A percentile compares a stretch with the other conserved stretches of the same genome.
Evolutionary conservation across 2,888 invertebrate genomes (phyloP).

Genomic region (Caenorhabditis afra): DNA sequence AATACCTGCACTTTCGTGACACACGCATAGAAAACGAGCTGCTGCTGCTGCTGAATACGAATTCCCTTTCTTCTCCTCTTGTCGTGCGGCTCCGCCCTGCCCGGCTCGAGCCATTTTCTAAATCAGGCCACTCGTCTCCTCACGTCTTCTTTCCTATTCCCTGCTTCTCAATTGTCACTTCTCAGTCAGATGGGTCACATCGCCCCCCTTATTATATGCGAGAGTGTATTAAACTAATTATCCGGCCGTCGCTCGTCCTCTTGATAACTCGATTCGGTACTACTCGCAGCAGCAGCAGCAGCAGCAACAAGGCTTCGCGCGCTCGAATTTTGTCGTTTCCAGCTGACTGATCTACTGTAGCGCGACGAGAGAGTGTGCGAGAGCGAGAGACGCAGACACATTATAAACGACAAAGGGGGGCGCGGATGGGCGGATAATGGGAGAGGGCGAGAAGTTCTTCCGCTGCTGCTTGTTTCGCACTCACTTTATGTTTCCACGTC

Average conservation of each 20-base stretch:
- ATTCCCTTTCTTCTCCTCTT: background rate
- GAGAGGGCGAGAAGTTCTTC: background rate
- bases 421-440: slow-evolving; percentile 1
- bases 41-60: background rate
- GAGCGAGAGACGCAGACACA: slow-evolving; percentile 10
- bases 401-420: slow-evolving; percentile 2
- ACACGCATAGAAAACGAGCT: slow-evolving; percentile 6
- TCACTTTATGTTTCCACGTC: slow-evolving; percentile 10
- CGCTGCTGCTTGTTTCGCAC: background rate
- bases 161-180: background rate
- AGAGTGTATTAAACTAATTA: slow-evolving; percentile 40
- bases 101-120: background rate
- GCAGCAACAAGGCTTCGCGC: too few species aligned
- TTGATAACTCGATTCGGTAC: slow-evolving; percentile 14
- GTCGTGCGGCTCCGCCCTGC: background rate
- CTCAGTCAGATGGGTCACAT: slow-evolving; percentile 25
- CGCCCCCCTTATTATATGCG: slow-evolving; percentile 8
- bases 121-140: slow-evolving; percentile 4
- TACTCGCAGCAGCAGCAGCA: background rate
- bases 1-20: slow-evolving; percentile 27
- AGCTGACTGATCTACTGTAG: slow-evolving; percentile 19
- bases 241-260: background rate
- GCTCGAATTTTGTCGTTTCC: slow-evolving; percentile 10
- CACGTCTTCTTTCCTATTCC: slow-evolving; percentile 2
- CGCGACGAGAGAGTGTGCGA: slow-evolving; percentile 11